Evolutionary conservation across 2,888 invertebrate genomes (phyloP).

Genomic region (Dysmachus trigonus): DNA sequence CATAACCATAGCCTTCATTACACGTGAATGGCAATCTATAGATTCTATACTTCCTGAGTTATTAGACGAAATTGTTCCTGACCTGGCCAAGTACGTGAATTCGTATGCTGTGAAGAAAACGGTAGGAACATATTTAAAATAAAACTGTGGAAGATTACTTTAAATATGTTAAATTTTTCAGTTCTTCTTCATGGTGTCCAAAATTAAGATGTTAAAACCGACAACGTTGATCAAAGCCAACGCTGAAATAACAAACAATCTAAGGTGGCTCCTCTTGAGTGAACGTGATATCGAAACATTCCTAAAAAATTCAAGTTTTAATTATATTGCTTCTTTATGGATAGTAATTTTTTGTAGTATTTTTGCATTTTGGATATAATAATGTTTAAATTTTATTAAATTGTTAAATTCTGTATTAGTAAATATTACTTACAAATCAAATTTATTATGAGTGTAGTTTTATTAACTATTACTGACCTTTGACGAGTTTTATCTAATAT

Average conservation of each 20-base stretch:
- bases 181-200: not conserved
- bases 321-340: not conserved
- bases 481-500: no score
- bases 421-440: conserved; percentile 59
- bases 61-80: not conserved
- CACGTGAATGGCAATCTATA: not conserved
- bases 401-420: conserved; percentile 58
- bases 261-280: not conserved
- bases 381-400: not conserved
- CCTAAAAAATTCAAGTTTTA: not conserved
- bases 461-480: no score
- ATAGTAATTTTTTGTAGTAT: not conserved
- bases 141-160: not conserved
- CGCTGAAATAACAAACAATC: not conserved
- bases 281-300: not conserved
- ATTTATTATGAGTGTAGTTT: not conserved
- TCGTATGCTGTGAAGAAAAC: not conserved
- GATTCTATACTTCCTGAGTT: not conserved
- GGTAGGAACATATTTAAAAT: not conserved
- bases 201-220: not conserved
- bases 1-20: not conserved
- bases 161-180: not conserved
- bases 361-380: not conserved
- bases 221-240: not conserved
- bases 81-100: not conserved